Conservation (phyloP, 1,140 invertebrate genomes). For the Procambarus virginalis region DNA sequence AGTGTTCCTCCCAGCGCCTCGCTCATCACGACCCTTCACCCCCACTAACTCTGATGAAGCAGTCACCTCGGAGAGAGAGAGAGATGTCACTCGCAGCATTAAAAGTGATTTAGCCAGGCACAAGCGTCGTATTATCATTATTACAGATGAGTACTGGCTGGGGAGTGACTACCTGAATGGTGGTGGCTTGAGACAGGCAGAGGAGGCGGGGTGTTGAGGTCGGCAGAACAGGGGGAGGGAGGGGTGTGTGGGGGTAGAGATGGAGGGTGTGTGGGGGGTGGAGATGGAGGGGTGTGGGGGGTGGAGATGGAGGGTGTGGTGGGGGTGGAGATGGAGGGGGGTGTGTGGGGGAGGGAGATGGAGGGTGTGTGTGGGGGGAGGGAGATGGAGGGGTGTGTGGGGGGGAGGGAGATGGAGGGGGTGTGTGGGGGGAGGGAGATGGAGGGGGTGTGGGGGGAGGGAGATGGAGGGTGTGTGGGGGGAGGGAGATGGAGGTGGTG, state of each 20-base stretch:
- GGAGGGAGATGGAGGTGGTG: no score
- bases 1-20: no score
- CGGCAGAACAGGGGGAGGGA: not conserved
- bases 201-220: not conserved
- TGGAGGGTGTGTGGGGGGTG: not conserved
- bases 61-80: not conserved
- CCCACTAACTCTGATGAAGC: not conserved
- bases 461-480: no score
- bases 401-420: no score
- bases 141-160: not conserved
- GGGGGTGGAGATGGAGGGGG: not conserved
- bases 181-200: not conserved
- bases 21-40: not conserved
- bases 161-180: not conserved
- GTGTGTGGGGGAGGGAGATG: not conserved
- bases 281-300: no score
- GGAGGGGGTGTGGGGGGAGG: no score
- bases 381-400: no score
- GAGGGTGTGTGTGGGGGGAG: not conserved
- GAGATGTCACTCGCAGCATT: not conserved
- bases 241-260: not conserved
- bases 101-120: not conserved
- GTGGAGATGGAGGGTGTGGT: not conserved
- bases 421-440: no score
- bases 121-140: constrained; percentile 5